These are phyloP conservation scores for Dysmachus trigonus DNA, from an alignment of 2,888 invertebrate genomes.

Conservation along the genomic window DNA sequence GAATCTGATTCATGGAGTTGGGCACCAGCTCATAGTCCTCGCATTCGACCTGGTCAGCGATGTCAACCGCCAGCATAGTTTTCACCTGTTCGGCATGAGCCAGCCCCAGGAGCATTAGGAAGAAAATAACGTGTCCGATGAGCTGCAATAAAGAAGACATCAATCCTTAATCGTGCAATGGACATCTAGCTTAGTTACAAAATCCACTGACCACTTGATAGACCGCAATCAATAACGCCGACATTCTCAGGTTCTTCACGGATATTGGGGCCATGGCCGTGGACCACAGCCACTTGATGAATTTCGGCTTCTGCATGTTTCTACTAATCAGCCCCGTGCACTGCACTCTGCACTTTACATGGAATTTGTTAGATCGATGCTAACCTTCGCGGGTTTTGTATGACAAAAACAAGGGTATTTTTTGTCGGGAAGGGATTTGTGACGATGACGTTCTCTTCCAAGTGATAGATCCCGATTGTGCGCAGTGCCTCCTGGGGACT, in stretches of 20 bases:
- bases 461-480: neutral
- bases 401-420: neutral
- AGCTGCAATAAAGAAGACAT: constrained; percentile 54
- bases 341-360: constrained; percentile 10
- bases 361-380: constrained; percentile 23
- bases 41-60: constrained; percentile 62
- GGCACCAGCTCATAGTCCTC: constrained; percentile 59
- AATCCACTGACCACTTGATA: constrained; percentile 61
- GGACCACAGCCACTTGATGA: constrained; percentile 51
- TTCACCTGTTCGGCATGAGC: constrained; percentile 64
- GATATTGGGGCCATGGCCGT: constrained; percentile 58
- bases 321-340: neutral
- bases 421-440: neutral
- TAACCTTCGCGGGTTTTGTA: neutral
- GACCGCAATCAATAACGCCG: constrained; percentile 61
- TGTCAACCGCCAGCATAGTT: constrained; percentile 60
- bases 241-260: constrained; percentile 61
- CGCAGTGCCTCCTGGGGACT: neutral
- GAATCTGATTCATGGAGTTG: constrained; percentile 59
- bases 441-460: neutral
- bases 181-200: neutral
- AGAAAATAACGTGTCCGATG: constrained; percentile 61
- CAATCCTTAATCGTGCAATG: neutral
- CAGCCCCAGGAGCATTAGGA: constrained; percentile 60
- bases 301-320: constrained; percentile 31